These are phyloP conservation scores for Enoplosus armatus DNA, from an alignment of 2,797 vertebrate genomes.

Conservation along the genomic window DNA sequence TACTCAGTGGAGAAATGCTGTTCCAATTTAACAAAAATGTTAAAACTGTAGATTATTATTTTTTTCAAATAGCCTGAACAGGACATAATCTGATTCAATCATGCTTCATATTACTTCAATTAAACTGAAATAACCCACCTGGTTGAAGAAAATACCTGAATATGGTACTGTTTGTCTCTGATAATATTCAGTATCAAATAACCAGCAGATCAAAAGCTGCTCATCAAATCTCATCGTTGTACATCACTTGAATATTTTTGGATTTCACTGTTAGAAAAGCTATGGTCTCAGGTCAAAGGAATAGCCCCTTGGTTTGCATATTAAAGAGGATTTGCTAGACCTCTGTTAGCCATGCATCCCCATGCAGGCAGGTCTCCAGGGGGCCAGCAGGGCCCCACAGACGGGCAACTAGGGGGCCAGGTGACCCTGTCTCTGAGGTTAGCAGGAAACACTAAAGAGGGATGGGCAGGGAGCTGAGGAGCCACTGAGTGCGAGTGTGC, in stretches of 20 bases:
- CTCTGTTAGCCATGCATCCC: conserved; percentile 79
- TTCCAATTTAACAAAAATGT: conserved; percentile 55
- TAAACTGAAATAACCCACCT: conserved; percentile 42
- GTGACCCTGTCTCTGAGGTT: conserved; percentile 86
- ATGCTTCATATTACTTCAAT: conserved; percentile 43
- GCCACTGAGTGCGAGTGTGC: conserved; percentile 88
- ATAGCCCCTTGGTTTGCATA: conserved; percentile 80
- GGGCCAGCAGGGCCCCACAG: conserved; percentile 86
- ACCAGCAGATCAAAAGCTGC: conserved; percentile 69
- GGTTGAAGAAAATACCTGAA: conserved; percentile 44
- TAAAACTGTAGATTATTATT: conserved; percentile 49
- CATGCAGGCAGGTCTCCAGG: conserved; percentile 85
- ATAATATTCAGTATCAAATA: conserved; percentile 70
- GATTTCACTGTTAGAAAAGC: conserved; percentile 78
- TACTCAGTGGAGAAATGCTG: conserved; percentile 64
- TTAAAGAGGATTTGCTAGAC: conserved; percentile 80
- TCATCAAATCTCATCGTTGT: conserved; percentile 66
- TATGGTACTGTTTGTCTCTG: conserved; percentile 50
- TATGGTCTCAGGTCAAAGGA: conserved; percentile 81
- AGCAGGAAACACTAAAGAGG: conserved; percentile 86
- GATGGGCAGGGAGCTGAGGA: conserved; percentile 85
- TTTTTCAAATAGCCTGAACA: conserved; percentile 16
- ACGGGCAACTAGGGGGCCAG: conserved; percentile 84
- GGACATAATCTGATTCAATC: conserved; percentile 40
- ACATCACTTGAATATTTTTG: conserved; percentile 75